These are phyloP conservation scores for Aptenodytes patagonicus DNA, from an alignment of 2,113 vertebrate species.

Conservation along the genomic window DNA sequence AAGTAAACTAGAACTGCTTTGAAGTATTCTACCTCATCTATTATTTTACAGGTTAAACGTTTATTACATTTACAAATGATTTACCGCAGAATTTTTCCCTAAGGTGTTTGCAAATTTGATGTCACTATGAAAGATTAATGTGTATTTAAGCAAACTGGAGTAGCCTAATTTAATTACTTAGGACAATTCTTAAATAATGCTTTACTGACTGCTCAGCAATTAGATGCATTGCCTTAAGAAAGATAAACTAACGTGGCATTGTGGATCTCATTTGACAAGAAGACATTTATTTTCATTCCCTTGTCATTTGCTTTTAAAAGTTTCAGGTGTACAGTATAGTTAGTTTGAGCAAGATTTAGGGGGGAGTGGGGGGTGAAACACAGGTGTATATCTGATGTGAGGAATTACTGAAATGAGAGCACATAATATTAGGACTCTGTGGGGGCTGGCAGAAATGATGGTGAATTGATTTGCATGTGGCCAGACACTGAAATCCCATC, in stretches of 20 bases:
- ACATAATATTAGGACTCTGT: background rate
- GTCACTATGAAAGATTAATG: slow-evolving; percentile 60
- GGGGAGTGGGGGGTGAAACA: background rate
- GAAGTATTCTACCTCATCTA: slow-evolving; percentile 5
- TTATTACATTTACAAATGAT: slow-evolving; percentile 60
- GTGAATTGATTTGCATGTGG: background rate
- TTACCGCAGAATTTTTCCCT: slow-evolving; percentile 34
- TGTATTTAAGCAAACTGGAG: slow-evolving; percentile 50
- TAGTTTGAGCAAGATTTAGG: background rate
- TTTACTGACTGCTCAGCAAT: slow-evolving; percentile 40
- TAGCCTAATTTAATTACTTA: slow-evolving; percentile 66
- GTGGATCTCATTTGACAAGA: background rate
- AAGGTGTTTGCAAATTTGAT: slow-evolving; percentile 51
- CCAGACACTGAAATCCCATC: background rate
- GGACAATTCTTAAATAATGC: slow-evolving; percentile 62
- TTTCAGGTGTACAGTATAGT: background rate
- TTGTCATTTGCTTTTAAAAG: background rate
- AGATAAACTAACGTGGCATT: background rate
- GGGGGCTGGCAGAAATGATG: background rate
- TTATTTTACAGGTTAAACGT: slow-evolving; percentile 43
- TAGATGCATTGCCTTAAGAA: slow-evolving; percentile 44
- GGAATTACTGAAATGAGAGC: background rate
- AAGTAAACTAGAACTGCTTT: background rate
- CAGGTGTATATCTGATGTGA: background rate
- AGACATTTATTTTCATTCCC: background rate